Percentiles rank a stretch among this genome's conserved stretches.
phyloP scores from a whole-genome alignment of 2,888 invertebrate species.

The Electrophaes corylata region DNA sequence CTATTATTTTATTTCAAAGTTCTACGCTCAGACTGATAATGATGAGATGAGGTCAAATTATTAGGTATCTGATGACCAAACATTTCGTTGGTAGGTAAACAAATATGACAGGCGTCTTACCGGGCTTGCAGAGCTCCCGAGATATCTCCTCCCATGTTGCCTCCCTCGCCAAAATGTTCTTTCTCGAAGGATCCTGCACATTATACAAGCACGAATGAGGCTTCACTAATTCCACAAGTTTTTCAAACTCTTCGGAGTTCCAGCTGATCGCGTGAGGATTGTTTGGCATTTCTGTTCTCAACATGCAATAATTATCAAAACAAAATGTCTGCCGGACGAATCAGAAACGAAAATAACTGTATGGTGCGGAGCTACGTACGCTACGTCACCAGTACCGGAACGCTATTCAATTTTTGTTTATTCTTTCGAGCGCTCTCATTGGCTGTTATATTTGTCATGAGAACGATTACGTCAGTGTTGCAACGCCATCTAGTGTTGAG shows the following conservation, averaged over 20 bases:
- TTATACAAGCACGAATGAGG: slow-evolving; percentile 72
- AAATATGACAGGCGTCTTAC: slow-evolving; percentile 46
- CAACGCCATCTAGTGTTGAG: slow-evolving; percentile 30
- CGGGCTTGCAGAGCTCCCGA: slow-evolving; percentile 68
- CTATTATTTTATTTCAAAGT: neutral
- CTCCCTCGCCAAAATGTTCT: slow-evolving; percentile 71
- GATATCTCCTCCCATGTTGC: slow-evolving; percentile 76
- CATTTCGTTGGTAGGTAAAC: slow-evolving; percentile 24
- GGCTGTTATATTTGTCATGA: slow-evolving; percentile 41
- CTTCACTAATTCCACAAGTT: slow-evolving; percentile 68
- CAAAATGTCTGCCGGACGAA: slow-evolving; percentile 78
- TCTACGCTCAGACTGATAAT: neutral
- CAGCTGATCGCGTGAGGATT: slow-evolving; percentile 70
- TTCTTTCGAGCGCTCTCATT: slow-evolving; percentile 51
- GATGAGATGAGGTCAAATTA: slow-evolving; percentile 2
- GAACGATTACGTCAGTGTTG: slow-evolving; percentile 6
- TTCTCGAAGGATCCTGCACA: slow-evolving; percentile 68
- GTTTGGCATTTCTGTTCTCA: slow-evolving; percentile 63
- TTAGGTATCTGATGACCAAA: neutral
- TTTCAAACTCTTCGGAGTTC: slow-evolving; percentile 72
- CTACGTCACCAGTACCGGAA: slow-evolving; percentile 63
- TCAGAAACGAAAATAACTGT: slow-evolving; percentile 73
- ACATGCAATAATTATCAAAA: slow-evolving; percentile 52
- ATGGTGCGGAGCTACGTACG: slow-evolving; percentile 76
- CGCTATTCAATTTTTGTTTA: slow-evolving; percentile 47